Percentiles rank a stretch among this genome's conserved stretches.
Evolutionary conservation across 1,140 invertebrate genomes (phyloP).

Genomic region (Littorina saxatilis): DNA sequence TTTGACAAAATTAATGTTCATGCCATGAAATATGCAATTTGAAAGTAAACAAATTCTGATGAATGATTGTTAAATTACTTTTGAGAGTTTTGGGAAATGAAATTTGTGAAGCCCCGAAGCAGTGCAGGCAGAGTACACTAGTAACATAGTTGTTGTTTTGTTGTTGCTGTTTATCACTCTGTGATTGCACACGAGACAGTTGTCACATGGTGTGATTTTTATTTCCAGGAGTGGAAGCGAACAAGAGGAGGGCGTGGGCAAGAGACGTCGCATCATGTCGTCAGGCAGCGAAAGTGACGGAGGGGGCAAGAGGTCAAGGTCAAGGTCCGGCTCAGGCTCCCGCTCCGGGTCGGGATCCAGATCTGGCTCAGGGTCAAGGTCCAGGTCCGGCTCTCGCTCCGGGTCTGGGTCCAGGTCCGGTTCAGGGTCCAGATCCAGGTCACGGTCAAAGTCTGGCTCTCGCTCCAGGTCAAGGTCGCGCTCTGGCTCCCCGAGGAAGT

Average conservation of each 20-base stretch:
- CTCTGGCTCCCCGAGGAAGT: slow-evolving; percentile 55
- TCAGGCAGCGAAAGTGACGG: slow-evolving; percentile 71
- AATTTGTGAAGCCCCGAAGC: too few relatives aligned
- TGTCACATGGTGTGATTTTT: too few relatives aligned
- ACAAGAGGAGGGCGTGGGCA: slow-evolving; percentile 64
- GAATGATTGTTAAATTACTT: too few relatives aligned
- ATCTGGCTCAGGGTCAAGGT: slow-evolving; percentile 52
- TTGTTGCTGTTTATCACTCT: too few relatives aligned
- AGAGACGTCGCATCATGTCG: slow-evolving; percentile 75
- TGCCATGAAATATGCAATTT: too few relatives aligned
- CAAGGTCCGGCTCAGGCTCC: slow-evolving; percentile 64
- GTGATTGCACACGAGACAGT: too few relatives aligned
- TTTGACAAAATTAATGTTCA: too few relatives aligned
- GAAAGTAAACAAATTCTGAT: too few relatives aligned
- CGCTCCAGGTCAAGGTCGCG: slow-evolving; percentile 69
- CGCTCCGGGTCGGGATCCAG: slow-evolving; percentile 63
- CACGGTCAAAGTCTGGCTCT: slow-evolving; percentile 71
- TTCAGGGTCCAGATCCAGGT: slow-evolving; percentile 60
- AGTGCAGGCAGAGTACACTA: too few relatives aligned
- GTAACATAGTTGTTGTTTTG: too few relatives aligned
- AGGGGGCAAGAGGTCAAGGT: slow-evolving; percentile 60
- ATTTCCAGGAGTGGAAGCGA: slow-evolving; percentile 77
- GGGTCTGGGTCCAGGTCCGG: slow-evolving; percentile 58
- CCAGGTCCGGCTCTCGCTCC: slow-evolving; percentile 30
- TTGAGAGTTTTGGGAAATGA: too few relatives aligned